A percentile compares a stretch with the other conserved stretches of the same genome.
These are phyloP conservation scores for Gymnarchus niloticus DNA, from an alignment of 2,113 vertebrate genomes.

Conservation along the genomic window DNA sequence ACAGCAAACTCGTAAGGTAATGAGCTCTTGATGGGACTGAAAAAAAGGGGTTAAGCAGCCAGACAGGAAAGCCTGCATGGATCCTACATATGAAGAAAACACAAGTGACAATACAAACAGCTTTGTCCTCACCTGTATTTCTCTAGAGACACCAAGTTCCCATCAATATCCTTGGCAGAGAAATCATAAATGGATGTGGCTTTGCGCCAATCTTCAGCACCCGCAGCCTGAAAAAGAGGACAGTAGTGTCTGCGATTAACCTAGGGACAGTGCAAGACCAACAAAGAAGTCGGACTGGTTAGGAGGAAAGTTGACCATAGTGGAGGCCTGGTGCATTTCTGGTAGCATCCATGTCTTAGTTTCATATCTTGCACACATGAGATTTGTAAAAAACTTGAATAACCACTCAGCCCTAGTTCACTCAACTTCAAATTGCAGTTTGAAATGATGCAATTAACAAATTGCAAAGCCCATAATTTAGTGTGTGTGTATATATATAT, in stretches of 20 bases:
- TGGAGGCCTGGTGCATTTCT: not conserved
- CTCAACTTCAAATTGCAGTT: no score
- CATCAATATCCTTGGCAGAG: constrained; percentile 81
- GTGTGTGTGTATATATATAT: no score
- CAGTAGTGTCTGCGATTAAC: not conserved
- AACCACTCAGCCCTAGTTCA: no score
- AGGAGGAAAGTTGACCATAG: not conserved
- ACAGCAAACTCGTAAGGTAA: no score
- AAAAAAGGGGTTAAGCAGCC: not conserved
- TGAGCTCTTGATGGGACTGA: not conserved
- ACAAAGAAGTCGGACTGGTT: not conserved
- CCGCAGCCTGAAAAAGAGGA: constrained; percentile 64
- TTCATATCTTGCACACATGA: not conserved
- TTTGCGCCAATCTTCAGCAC: constrained; percentile 69
- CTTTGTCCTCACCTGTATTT: constrained; percentile 72
- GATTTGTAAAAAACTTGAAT: not conserved
- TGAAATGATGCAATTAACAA: no score
- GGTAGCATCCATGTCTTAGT: not conserved
- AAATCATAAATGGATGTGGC: constrained; percentile 84
- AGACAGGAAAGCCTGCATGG: not conserved
- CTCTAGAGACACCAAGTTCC: constrained; percentile 73
- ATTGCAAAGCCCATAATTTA: no score
- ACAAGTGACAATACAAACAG: no score
- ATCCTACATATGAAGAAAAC: not conserved
- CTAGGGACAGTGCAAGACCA: not conserved